Evolutionary conservation across 2,797 vertebrate species (phyloP).

Genomic region (Coregonus ussuriensis): DNA sequence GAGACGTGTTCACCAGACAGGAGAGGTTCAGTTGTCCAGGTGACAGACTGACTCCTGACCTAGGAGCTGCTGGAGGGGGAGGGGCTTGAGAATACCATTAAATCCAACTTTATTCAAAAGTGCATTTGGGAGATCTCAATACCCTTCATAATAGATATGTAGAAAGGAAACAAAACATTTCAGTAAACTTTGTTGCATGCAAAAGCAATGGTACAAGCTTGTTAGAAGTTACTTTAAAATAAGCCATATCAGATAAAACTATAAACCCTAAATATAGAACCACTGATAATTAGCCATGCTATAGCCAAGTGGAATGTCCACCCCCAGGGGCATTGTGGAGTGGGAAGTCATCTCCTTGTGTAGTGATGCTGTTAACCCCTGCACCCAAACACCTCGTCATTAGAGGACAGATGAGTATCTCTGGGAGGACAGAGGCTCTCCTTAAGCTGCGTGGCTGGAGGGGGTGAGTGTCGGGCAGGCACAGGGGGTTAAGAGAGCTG

Average conservation of each 20-base stretch:
- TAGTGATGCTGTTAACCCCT: conserved; percentile 66
- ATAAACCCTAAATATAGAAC: background rate
- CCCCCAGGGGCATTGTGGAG: conserved; percentile 56
- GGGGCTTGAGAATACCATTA: conserved; percentile 26
- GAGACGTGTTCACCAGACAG: background rate
- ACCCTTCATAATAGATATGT: background rate
- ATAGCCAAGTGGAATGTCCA: conserved; percentile 4
- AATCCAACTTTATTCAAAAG: background rate
- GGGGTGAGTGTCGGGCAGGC: conserved; percentile 52
- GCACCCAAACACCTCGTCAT: conserved; percentile 69
- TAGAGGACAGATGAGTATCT: conserved; percentile 76
- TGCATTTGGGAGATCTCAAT: background rate
- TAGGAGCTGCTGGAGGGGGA: conserved; percentile 21
- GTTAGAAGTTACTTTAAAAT: background rate
- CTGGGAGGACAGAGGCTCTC: conserved; percentile 58
- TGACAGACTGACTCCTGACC: conserved; percentile 14
- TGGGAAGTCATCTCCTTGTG: conserved; percentile 55
- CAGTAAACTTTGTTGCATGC: background rate
- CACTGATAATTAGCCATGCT: background rate
- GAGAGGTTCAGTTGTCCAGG: background rate
- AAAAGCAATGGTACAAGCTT: background rate
- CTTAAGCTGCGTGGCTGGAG: conserved; percentile 67
- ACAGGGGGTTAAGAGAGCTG: conserved; percentile 47
- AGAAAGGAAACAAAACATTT: background rate
- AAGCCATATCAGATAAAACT: background rate